These are phyloP conservation scores for Gallirallus australis DNA, from an alignment of 2,797 vertebrate genomes.

Conservation along the genomic window DNA sequence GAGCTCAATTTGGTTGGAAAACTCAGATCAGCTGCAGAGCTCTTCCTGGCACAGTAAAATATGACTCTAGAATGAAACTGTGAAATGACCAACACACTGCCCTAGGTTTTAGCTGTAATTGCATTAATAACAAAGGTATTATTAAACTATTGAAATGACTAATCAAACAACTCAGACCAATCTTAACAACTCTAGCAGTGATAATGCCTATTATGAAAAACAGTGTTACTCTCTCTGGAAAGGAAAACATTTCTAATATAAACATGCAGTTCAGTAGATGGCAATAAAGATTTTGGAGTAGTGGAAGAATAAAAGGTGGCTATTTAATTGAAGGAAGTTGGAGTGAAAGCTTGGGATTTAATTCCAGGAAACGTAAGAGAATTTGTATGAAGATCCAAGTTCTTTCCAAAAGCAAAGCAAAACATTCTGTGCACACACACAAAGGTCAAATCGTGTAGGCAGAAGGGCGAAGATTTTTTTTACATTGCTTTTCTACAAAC, in stretches of 20 bases:
- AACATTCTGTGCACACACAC: neutral
- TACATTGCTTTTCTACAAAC: neutral
- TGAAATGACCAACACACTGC: conserved; percentile 3
- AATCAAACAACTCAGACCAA: neutral
- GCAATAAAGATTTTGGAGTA: neutral
- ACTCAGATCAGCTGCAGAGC: neutral
- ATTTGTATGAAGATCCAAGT: neutral
- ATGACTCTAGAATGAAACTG: neutral
- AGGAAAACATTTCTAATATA: conserved; percentile 1
- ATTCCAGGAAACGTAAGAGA: conserved; percentile 32
- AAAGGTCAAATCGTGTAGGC: neutral
- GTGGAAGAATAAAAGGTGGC: neutral
- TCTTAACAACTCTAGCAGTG: neutral
- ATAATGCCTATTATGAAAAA: conserved; percentile 13
- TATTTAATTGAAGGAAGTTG: conserved; percentile 40
- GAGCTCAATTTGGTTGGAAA: conserved; percentile 15
- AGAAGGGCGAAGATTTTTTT: neutral
- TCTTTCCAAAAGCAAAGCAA: neutral
- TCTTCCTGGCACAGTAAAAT: conserved; percentile 4
- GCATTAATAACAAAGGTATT: neutral
- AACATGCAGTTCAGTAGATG: conserved; percentile 17
- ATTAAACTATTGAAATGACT: conserved; percentile 12
- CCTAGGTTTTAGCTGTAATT: conserved; percentile 17
- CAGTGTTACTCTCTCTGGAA: neutral
- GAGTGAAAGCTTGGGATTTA: conserved; percentile 11